A percentile compares a stretch with the other conserved stretches of the same genome.
Conservation (phyloP, 2,888 invertebrate species). For the Ectemnius lituratus region DNA sequence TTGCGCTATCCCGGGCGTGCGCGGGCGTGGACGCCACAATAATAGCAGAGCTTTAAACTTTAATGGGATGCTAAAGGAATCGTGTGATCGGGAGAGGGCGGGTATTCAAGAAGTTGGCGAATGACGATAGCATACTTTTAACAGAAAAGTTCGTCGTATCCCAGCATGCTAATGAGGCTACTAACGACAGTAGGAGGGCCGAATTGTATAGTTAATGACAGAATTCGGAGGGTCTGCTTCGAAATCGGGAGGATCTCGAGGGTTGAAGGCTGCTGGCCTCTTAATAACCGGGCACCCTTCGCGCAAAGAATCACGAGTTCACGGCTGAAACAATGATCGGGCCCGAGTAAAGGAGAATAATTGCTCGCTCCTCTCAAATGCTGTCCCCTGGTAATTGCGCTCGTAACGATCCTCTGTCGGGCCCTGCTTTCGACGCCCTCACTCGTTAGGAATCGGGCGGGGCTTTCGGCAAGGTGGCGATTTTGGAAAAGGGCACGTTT, state of each 20-base stretch:
- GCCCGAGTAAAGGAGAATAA: slow-evolving; percentile 4
- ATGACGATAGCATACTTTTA: not conserved
- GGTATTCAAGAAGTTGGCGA: no score
- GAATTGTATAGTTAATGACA: slow-evolving; percentile 4
- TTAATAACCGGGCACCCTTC: slow-evolving; percentile 7
- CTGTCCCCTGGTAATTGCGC: slow-evolving; percentile 4
- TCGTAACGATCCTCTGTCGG: slow-evolving; percentile 2
- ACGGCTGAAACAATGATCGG: slow-evolving; percentile 4
- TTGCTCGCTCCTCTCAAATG: slow-evolving; percentile 2
- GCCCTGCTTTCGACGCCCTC: not conserved
- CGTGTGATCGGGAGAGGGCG: no score
- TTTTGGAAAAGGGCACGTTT: no score
- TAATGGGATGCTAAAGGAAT: no score
- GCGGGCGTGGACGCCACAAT: no score
- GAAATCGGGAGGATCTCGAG: not conserved
- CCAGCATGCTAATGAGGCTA: not conserved
- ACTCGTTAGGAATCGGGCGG: not conserved
- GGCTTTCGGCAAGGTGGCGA: no score
- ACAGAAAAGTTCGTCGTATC: slow-evolving; percentile 2
- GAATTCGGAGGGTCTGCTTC: not conserved
- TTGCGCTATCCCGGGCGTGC: no score
- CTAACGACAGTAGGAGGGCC: not conserved
- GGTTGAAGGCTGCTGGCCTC: not conserved
- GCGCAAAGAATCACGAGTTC: not conserved
- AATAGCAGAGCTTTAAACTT: no score